Evolutionary conservation across 2,888 invertebrate genomes (phyloP).

Genomic region (Aphodius sticticus): DNA sequence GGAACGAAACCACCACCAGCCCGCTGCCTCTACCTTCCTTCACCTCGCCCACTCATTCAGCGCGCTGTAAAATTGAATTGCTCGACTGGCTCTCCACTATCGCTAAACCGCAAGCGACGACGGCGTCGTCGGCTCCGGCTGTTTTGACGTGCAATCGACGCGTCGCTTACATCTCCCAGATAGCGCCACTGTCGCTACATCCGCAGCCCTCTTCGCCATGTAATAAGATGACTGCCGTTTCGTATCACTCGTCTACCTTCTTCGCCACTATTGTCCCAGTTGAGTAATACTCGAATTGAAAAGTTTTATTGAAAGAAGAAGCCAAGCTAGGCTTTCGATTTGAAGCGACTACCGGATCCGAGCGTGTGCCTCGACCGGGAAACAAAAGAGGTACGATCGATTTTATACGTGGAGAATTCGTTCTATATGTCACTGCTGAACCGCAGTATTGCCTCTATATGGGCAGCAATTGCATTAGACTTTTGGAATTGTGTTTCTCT

Average conservation of each 20-base stretch:
- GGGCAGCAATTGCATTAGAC: neutral
- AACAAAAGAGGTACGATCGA: neutral
- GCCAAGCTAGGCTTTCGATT: neutral
- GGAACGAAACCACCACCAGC: neutral
- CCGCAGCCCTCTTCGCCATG: constrained; percentile 4
- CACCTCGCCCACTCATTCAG: neutral
- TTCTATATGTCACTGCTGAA: neutral
- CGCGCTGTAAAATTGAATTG: neutral
- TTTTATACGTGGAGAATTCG: neutral
- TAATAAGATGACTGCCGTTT: constrained; percentile 4
- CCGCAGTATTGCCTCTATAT: neutral
- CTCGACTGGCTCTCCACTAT: neutral
- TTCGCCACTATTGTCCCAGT: neutral
- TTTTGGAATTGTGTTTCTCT: neutral
- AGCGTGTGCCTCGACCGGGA: neutral
- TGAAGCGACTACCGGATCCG: neutral
- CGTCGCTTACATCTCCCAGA: neutral
- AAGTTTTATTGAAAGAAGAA: neutral
- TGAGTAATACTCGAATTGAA: constrained; percentile 4
- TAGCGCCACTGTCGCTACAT: constrained; percentile 4
- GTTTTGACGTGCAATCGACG: constrained; percentile 4
- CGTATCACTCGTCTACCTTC: neutral
- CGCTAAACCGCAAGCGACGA: neutral
- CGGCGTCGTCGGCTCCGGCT: neutral
- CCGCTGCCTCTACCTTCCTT: neutral